Conservation (phyloP, 2,888 invertebrate species). For the Myopa tessellatipennis region DNA sequence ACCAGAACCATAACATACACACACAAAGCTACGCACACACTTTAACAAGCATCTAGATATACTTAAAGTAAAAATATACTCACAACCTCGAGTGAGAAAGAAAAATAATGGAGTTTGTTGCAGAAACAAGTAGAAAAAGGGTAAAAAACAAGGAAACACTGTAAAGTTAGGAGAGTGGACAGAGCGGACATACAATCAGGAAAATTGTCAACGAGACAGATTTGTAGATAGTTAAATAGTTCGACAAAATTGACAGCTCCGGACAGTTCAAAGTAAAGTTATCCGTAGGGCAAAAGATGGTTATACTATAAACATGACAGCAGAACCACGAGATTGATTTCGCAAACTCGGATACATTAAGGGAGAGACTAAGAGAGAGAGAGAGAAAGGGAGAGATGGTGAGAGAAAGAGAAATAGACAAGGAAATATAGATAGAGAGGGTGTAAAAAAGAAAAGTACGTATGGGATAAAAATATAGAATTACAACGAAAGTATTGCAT, state of each 20-base stretch:
- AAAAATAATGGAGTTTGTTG: not conserved
- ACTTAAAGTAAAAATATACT: not conserved
- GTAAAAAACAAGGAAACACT: not conserved
- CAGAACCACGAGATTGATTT: no score
- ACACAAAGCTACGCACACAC: not conserved
- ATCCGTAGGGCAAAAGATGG: no score
- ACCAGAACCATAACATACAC: not conserved
- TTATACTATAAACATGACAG: not conserved
- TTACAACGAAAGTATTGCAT: no score
- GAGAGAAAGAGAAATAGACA: no score
- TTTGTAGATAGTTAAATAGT: not conserved
- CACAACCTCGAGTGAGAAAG: not conserved
- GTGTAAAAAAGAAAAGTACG: no score
- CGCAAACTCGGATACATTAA: no score
- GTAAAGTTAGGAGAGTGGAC: not conserved
- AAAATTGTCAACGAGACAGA: slow-evolving; percentile 13
- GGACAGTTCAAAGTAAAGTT: not conserved
- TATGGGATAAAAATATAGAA: no score
- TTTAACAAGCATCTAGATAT: not conserved
- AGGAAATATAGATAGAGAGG: no score
- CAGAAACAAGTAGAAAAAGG: not conserved
- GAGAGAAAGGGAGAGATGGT: no score
- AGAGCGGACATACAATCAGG: not conserved
- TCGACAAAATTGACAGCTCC: not conserved
- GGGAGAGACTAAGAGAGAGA: no score